Conservation (phyloP, 2,888 invertebrate genomes). For the Drosophila greeni region DNA sequence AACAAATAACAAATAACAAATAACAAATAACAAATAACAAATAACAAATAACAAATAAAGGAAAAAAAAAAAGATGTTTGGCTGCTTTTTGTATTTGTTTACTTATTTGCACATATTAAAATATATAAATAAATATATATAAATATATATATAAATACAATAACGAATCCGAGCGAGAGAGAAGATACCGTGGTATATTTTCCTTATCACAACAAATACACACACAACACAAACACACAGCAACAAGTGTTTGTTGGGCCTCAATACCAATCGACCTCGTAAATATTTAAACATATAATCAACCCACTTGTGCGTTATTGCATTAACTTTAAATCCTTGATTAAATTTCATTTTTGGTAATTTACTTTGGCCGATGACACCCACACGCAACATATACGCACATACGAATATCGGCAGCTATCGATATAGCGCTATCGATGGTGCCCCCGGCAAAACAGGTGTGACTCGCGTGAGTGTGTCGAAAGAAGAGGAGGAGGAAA, state of each 20-base stretch:
- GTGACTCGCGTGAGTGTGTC: conserved; percentile 2
- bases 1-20: too few species aligned
- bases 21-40: too few species aligned
- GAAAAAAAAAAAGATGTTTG: neutral
- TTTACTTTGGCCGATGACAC: conserved; percentile 9
- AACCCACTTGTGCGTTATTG: neutral
- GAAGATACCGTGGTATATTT: neutral
- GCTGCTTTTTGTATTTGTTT: neutral
- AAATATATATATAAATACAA: neutral
- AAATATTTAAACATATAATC: neutral
- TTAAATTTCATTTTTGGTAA: conserved; percentile 10
- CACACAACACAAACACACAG: neutral
- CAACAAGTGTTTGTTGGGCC: conserved; percentile 14
- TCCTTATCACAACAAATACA: conserved; percentile 1
- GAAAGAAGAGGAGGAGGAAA: conserved; percentile 1
- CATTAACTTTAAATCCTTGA: neutral
- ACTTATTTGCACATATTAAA: neutral
- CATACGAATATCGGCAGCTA: neutral
- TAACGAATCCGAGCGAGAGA: conserved; percentile 9
- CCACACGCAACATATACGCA: conserved; percentile 2
- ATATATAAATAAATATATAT: neutral
- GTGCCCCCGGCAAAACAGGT: conserved; percentile 5
- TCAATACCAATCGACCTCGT: neutral
- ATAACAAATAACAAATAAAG: too few species aligned
- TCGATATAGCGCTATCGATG: conserved; percentile 6